A percentile compares a stretch with the other conserved stretches of the same genome.
These are phyloP conservation scores for Amphiprion clarkii DNA, from an alignment of 2,797 vertebrate genomes.

Conservation along the genomic window DNA sequence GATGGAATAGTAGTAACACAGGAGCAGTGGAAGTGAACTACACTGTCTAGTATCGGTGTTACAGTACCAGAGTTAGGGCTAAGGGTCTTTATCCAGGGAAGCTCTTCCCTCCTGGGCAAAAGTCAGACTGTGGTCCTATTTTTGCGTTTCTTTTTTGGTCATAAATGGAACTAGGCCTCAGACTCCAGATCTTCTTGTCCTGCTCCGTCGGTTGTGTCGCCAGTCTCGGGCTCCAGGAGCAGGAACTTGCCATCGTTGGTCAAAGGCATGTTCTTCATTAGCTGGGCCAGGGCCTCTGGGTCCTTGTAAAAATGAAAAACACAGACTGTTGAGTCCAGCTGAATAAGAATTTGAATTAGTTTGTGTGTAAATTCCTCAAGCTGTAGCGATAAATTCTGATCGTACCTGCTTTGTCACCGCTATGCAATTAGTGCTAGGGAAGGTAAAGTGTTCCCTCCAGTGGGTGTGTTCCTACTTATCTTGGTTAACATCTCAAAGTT, in stretches of 20 bases:
- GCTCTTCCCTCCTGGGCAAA: slow-evolving; percentile 10
- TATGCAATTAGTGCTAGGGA: background rate
- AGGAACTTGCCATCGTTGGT: slow-evolving; percentile 95
- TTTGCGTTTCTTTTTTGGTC: slow-evolving; percentile 4
- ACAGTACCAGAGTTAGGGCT: slow-evolving; percentile 54
- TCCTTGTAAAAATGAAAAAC: slow-evolving; percentile 81
- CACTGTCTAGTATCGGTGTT: slow-evolving; percentile 42
- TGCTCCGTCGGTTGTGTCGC: slow-evolving; percentile 73
- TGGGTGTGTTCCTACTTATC: slow-evolving; percentile 6
- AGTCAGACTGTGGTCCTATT: slow-evolving; percentile 6
- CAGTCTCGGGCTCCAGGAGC: slow-evolving; percentile 88
- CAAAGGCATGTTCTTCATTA: slow-evolving; percentile 95
- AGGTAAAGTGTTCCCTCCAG: slow-evolving; percentile 39
- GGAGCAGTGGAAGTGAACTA: slow-evolving; percentile 41
- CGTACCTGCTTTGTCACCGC: background rate
- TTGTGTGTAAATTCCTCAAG: background rate
- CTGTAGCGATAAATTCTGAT: background rate
- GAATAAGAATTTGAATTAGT: background rate
- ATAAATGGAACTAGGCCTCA: slow-evolving; percentile 87
- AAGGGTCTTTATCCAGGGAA: slow-evolving; percentile 22
- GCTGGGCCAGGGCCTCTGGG: slow-evolving; percentile 92
- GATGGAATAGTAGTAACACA: slow-evolving; percentile 31
- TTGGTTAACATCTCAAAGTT: background rate
- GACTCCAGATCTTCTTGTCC: slow-evolving; percentile 90
- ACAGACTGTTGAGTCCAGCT: background rate